Evolutionary conservation across 2,888 invertebrate species (phyloP), one percentile per base, ranked within the genome.

Genomic region (Notocelia uddmanniana): DNA sequence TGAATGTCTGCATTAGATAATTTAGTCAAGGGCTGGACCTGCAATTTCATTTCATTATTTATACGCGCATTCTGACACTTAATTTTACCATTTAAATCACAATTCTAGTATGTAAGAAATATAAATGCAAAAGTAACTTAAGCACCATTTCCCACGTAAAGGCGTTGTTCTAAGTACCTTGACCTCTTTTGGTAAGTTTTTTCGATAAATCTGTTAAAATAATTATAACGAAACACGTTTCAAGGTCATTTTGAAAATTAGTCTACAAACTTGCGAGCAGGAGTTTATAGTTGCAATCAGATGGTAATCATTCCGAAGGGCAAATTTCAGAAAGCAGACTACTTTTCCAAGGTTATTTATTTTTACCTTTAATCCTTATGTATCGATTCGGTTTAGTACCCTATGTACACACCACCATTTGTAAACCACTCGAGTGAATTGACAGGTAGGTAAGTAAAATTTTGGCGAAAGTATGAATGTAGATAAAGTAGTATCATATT

Each of bases 151-250:
- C 34, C 18, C 19, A 19, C 58, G 19, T 8, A 45, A 66, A 66
- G 55, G 59, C 21, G 37, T 59, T 37, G 37, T 37, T 23, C 52
- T 52, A 13, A 60, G 41, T 50, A 37, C 60, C 55, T 62, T 72
- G 67, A 72, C 55, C 72, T 57, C 72, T 37, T 68, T 64, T 34
- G 18, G 34, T 21, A 26, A 37, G 23, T 26, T 41, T 41, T 66
- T 66, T 41, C 62, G 10, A 45, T 31, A 41, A 59, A 26, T 70
- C 58, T 71, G 66, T 52, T n/a, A n/a, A n/a, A n/a, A n/a, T n/a
- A n/a, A n/a, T n/a, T 52, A 66, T 71, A 66, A 67, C 54, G 41
- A 37, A 59, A 18, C 64, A 21, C 34, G 45, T 34, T 66, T 59
- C 34, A 66, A 66, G 66, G 71, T 66, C 50, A 54, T 21, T 59